phyloP scores from a whole-genome alignment of 2,113 vertebrate genomes.

The Pogonocichla stellata region DNA sequence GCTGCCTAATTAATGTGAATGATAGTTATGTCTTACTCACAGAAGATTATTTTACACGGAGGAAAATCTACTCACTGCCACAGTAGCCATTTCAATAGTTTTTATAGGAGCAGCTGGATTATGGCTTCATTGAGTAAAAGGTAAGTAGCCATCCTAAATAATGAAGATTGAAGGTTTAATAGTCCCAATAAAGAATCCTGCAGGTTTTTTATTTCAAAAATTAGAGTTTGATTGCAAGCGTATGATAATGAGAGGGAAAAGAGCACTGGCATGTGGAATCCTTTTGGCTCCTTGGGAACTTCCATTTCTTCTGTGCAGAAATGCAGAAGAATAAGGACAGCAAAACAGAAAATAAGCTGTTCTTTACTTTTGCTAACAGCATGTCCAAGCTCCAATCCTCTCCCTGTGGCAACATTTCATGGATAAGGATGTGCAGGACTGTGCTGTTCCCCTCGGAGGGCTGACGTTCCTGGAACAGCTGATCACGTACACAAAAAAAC shows the following conservation, averaged over 20 bases:
- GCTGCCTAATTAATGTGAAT: constrained; percentile 77
- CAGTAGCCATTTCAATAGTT: constrained; percentile 60
- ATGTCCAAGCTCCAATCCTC: not conserved
- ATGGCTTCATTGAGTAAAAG: constrained; percentile 63
- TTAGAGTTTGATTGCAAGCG: constrained; percentile 59
- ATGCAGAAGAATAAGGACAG: not conserved
- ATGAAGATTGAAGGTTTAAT: constrained; percentile 64
- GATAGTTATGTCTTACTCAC: constrained; percentile 65
- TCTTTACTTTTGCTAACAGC: not conserved
- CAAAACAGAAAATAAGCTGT: not conserved
- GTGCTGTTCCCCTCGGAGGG: not conserved
- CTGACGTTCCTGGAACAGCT: not conserved
- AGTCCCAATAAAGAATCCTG: constrained; percentile 56
- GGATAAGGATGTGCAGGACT: not conserved
- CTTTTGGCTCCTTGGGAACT: constrained; percentile 9
- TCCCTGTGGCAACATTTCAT: not conserved
- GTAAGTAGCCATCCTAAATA: constrained; percentile 64
- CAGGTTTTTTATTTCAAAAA: constrained; percentile 68
- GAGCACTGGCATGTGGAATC: not conserved
- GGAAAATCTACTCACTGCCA: constrained; percentile 61
- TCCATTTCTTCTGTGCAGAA: not conserved
- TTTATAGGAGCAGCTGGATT: constrained; percentile 66
- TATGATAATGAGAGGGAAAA: constrained; percentile 61
- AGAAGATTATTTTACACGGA: constrained; percentile 61
- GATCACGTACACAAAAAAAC: not conserved